Conservation (phyloP, 2,888 invertebrate species). For the Drosophila falleni region DNA sequence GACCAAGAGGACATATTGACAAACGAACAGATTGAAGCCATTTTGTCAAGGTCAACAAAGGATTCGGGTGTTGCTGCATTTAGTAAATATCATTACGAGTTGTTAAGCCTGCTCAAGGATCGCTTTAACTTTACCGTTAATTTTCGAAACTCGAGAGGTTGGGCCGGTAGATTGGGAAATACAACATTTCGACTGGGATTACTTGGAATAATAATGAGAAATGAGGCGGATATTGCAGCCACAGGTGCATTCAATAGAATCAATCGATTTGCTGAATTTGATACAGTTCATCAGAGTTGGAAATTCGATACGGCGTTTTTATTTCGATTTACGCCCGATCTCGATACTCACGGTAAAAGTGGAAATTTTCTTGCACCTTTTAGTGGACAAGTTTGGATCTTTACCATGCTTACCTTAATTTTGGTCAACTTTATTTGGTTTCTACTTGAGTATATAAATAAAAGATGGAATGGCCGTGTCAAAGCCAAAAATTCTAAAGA, state of each 20-base stretch:
- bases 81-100: conserved; percentile 81
- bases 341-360: conserved; percentile 71
- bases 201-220: conserved; percentile 80
- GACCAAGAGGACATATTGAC: conserved; percentile 80
- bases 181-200: conserved; percentile 82
- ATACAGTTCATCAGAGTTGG: conserved; percentile 84
- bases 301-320: conserved; percentile 82
- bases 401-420: conserved; percentile 56
- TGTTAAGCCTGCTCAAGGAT: conserved; percentile 72
- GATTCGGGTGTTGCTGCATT: conserved; percentile 81
- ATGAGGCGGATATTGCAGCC: conserved; percentile 84
- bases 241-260: conserved; percentile 82
- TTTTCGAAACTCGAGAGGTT: conserved; percentile 83
- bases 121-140: conserved; percentile 82
- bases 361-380: conserved; percentile 84
- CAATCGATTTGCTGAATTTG: conserved; percentile 83
- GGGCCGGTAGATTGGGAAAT: conserved; percentile 82
- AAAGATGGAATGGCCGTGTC: background rate
- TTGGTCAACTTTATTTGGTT: conserved; percentile 74
- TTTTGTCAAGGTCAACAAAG: conserved; percentile 68
- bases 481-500: background rate
- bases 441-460: conserved; percentile 60
- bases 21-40: conserved; percentile 70
- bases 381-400: conserved; percentile 76
- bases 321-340: conserved; percentile 82